Percentiles rank a stretch among this genome's conserved stretches.
These are phyloP conservation scores for Pygathrix nemaeus DNA, from an alignment of 2,113 vertebrate species.

Conservation along the genomic window DNA sequence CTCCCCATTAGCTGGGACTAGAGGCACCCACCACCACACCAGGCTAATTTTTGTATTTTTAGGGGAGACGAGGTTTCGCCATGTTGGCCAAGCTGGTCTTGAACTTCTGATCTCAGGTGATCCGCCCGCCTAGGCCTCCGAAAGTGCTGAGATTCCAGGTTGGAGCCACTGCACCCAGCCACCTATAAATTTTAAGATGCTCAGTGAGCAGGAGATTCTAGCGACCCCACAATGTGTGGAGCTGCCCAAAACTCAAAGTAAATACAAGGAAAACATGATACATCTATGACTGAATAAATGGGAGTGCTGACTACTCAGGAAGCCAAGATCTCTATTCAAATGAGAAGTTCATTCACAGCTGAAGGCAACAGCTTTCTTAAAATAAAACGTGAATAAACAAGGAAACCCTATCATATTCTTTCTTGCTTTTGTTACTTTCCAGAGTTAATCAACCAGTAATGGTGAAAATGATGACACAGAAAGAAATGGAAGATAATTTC, in stretches of 20 bases:
- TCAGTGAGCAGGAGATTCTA: neutral
- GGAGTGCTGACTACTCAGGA: neutral
- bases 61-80: no score
- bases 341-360: neutral
- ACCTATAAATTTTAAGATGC: neutral
- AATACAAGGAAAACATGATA: neutral
- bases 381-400: neutral
- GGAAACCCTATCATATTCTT: neutral
- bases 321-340: neutral
- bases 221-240: neutral
- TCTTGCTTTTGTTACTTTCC: neutral
- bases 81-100: no score
- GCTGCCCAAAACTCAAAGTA: neutral
- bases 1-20: no score
- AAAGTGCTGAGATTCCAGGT: no score
- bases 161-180: no score
- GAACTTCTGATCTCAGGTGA: no score
- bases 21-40: no score
- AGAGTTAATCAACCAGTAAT: neutral
- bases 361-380: neutral
- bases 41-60: no score
- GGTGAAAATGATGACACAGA: neutral
- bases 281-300: neutral
- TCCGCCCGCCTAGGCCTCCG: no score
- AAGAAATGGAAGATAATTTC: neutral